Conservation (phyloP, 2,888 invertebrate genomes). For the Pachydiplax longipennis region DNA sequence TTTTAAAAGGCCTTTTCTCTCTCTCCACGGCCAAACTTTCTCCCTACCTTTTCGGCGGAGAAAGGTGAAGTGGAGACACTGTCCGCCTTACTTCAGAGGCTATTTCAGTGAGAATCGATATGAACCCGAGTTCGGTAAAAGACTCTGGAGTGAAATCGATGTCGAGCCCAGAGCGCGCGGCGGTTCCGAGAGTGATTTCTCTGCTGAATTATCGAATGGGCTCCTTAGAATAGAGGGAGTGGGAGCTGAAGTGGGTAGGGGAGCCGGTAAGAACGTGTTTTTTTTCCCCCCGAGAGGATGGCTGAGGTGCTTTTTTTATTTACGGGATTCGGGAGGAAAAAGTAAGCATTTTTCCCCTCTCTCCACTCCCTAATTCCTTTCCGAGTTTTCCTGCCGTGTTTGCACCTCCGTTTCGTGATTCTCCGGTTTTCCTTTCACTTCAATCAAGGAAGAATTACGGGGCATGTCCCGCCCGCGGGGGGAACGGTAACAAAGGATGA, state of each 20-base stretch:
- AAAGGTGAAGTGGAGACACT: background rate
- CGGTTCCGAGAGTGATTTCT: constrained; percentile 16
- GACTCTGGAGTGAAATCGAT: constrained; percentile 13
- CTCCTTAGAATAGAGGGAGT: constrained; percentile 8
- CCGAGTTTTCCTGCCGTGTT: background rate
- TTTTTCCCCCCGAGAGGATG: background rate
- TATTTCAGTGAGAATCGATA: constrained; percentile 30
- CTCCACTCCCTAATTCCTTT: background rate
- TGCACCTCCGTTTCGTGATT: background rate
- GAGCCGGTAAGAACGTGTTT: background rate
- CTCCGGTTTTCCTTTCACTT: background rate
- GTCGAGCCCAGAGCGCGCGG: background rate
- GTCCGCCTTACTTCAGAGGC: constrained; percentile 9
- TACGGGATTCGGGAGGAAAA: background rate
- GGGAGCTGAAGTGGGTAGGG: background rate
- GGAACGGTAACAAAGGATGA: background rate
- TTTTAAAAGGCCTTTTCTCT: background rate
- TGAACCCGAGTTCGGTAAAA: background rate
- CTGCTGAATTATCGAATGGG: constrained; percentile 36
- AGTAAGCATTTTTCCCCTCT: background rate
- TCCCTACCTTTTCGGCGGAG: background rate
- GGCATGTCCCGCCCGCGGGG: background rate
- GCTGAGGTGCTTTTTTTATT: background rate
- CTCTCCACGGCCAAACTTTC: background rate
- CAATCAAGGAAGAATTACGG: background rate